Percentiles rank a stretch among this genome's conserved stretches.
Conservation (phyloP, 1,140 invertebrate species). For the Drosophila littoralis region DNA sequence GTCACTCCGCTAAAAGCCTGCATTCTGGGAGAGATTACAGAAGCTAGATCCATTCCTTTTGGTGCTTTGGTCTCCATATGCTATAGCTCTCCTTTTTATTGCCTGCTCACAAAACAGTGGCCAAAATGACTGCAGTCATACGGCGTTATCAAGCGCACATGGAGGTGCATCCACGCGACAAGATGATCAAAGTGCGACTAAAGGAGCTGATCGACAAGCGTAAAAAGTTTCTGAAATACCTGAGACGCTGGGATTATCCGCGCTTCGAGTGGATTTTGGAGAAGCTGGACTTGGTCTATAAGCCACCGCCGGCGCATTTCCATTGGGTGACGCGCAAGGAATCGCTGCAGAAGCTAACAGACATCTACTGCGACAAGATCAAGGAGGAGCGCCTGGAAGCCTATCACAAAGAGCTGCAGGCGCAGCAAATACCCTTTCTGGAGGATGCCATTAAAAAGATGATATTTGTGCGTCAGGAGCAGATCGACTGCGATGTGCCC, state of each 20-base stretch:
- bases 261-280: slow-evolving; percentile 95
- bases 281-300: slow-evolving; percentile 91
- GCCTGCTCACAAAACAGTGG: slow-evolving; percentile 84
- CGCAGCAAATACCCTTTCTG: slow-evolving; percentile 89
- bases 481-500: slow-evolving; percentile 87
- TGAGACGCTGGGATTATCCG: slow-evolving; percentile 91
- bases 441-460: slow-evolving; percentile 87
- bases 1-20: neutral
- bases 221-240: slow-evolving; percentile 88
- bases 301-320: slow-evolving; percentile 86
- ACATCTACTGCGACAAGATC: slow-evolving; percentile 88
- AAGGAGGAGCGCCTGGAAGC: slow-evolving; percentile 87
- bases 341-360: slow-evolving; percentile 87
- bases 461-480: slow-evolving; percentile 89
- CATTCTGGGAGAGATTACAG: too few species aligned
- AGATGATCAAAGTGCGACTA: slow-evolving; percentile 85
- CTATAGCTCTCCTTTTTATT: slow-evolving; percentile 6
- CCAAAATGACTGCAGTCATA: slow-evolving; percentile 86
- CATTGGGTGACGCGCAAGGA: slow-evolving; percentile 88
- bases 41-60: neutral
- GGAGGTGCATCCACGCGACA: slow-evolving; percentile 85
- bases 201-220: slow-evolving; percentile 91
- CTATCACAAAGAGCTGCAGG: slow-evolving; percentile 87
- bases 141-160: slow-evolving; percentile 86
- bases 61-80: neutral